Evolutionary conservation across 2,797 vertebrate genomes (phyloP), one percentile per base, ranked within the genome.

Genomic region (Esox lucius): DNA sequence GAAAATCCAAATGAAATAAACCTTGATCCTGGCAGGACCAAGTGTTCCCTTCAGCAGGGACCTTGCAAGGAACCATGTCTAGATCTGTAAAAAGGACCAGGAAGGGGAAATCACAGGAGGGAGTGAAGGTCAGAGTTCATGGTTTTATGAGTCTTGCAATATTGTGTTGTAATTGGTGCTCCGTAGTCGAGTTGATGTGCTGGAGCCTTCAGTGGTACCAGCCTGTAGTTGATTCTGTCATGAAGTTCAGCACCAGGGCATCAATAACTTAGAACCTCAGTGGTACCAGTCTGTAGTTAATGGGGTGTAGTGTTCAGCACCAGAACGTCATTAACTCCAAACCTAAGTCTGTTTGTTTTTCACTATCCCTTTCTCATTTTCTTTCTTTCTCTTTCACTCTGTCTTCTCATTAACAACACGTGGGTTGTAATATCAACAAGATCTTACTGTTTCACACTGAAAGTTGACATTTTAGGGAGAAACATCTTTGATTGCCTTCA

Each of bases 11-110:
- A 59, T 61, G 2, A 71, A 71, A 59, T 71, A 59, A 71, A 39
- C 17, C 69, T 71, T 28, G 28, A 17, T 16, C 28, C 53, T 71
- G 70, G 70, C 51, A 59, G 31, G 26, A 16, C 49, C 39, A 16
- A 69, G 65, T 22, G 35, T 22, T 69, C 51, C 53, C 49, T 53
- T 16, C 53, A 2, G 70, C 33, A 8, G 66, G 31, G 28, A 33
- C 51, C 31, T 13, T 15, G 70, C 31, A 51, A 71, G 70, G 51
- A 71, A 31, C 22, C n/a, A 35, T 17, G 53, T 35, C 31, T 26
- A 61, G 53, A 17, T 39, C 53, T 42, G 59, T 71, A 61, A 71
- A 71, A 53, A 61, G 53, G 22, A 61, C 19, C 70, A 39, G 70
- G 33, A 72, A 72, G 51, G 53, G 33, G 35, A 26, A 39, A 35